Conservation (phyloP, 2,888 invertebrate genomes). For the Rhogogaster chlorosoma region DNA sequence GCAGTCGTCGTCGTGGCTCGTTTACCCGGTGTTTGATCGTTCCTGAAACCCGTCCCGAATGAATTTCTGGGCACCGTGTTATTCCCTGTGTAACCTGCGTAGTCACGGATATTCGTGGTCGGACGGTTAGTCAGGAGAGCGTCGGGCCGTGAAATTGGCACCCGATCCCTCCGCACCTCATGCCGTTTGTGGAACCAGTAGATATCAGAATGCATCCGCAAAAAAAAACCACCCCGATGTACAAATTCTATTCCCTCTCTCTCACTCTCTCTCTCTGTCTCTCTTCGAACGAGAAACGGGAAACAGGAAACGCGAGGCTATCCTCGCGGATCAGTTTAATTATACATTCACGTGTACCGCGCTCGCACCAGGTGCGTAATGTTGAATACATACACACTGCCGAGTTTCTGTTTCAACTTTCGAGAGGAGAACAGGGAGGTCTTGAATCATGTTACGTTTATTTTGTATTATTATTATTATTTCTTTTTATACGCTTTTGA, state of each 20-base stretch:
- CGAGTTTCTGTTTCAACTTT: not conserved
- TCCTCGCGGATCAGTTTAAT: constrained; percentile 29
- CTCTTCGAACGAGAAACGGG: not conserved
- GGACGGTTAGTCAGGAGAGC: constrained; percentile 72
- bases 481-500: not conserved
- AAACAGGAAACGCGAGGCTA: not conserved
- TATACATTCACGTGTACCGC: constrained; percentile 26
- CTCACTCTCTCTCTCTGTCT: not conserved
- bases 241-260: not conserved
- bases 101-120: constrained; percentile 59
- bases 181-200: not conserved
- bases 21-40: constrained; percentile 32
- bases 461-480: not conserved
- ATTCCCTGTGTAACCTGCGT: not conserved
- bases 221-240: not conserved
- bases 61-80: constrained; percentile 26
- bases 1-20: not conserved
- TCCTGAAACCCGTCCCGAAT: constrained; percentile 6
- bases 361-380: constrained; percentile 32
- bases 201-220: not conserved
- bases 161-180: constrained; percentile 56
- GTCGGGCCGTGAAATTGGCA: constrained; percentile 76
- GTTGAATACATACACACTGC: not conserved
- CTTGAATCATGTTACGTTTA: constrained; percentile 5
- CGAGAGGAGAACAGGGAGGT: not conserved